Evolutionary conservation across 2,888 invertebrate genomes (phyloP), one percentile per base, ranked within the genome.

Genomic region (Cantharis flavilabris): DNA sequence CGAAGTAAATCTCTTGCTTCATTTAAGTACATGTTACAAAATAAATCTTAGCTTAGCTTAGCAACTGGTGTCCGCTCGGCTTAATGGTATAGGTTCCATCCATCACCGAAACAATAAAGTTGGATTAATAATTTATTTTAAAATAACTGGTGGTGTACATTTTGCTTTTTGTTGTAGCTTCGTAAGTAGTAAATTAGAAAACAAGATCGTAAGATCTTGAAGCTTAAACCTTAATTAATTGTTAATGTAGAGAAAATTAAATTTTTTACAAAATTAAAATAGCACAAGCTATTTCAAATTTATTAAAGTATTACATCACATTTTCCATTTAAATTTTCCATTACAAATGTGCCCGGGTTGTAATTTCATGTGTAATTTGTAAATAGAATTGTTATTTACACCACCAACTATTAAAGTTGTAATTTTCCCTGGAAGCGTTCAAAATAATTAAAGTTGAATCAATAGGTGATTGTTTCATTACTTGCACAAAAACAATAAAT

Each of bases 261-360:
- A 49, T 49, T 49, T 49, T 49, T 49, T 49, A n/a, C 49, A 49
- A 49, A 49, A n/a, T 49, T 7, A 49, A 49, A 49, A 49, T 49
- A 49, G 49, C 49, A 49, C 49, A 49, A n/a, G 49, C 49, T 49
- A 49, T 11, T 49, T n/a, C n/a, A 49, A 49, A 49, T 49, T 49
- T 49, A 49, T 49, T 49, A 49, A 49, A 49, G 49, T n/a, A n/a
- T 49, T 49, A 49, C 49, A 49, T 49, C 49, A 49, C 49, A 49
- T 49, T 49, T 49, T 26, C 71, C 14, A 63, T 69, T 76, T 76
- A 72, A 76, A 76, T 76, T 76, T 76, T 64, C 75, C 69, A 72
- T 72, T 76, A 69, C 64, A 71, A 71, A 71, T 71, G 75, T 62
- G 71, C 75, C 62, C 18, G 62, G 16, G 67, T 20, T 26, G 75